These are phyloP conservation scores for Chlorops oryzae DNA, from an alignment of 1,140 invertebrate species.

Conservation along the genomic window DNA sequence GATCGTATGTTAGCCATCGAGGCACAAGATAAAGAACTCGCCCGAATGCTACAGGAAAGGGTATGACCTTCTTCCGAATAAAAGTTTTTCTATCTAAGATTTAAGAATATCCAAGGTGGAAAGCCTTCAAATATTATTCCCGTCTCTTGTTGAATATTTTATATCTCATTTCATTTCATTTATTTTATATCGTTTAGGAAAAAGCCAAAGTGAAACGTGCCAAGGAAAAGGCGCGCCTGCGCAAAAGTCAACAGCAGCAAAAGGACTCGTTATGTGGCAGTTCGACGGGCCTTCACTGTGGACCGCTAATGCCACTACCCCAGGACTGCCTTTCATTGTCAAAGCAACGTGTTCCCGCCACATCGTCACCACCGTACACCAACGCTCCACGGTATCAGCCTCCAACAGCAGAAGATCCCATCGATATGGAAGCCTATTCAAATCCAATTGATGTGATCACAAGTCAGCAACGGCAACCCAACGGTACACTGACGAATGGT, in stretches of 20 bases:
- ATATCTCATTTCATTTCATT: too few relatives aligned
- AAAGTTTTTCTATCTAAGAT: neutral
- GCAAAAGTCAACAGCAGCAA: slow-evolving; percentile 49
- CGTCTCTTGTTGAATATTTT: too few relatives aligned
- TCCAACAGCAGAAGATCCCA: slow-evolving; percentile 15
- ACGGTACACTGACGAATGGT: slow-evolving; percentile 36
- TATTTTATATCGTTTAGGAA: slow-evolving; percentile 50
- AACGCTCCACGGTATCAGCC: neutral
- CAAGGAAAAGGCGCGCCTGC: slow-evolving; percentile 60
- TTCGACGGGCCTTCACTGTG: slow-evolving; percentile 24
- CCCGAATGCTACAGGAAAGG: slow-evolving; percentile 81
- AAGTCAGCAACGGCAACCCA: slow-evolving; percentile 31
- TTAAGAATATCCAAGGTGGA: neutral
- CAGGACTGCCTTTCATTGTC: slow-evolving; percentile 30
- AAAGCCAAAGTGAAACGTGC: slow-evolving; percentile 62
- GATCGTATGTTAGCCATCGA: slow-evolving; percentile 77
- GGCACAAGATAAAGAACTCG: slow-evolving; percentile 84
- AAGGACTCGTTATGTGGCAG: slow-evolving; percentile 42
- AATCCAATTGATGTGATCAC: slow-evolving; percentile 45
- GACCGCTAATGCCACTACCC: slow-evolving; percentile 32
- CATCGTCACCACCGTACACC: slow-evolving; percentile 1
- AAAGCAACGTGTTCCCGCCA: neutral
- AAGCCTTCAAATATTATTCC: neutral
- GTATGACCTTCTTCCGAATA: slow-evolving; percentile 39
- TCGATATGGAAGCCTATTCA: slow-evolving; percentile 45